Evolutionary conservation across 1,140 invertebrate genomes (phyloP).

Genomic region (Cherax quadricarinatus): DNA sequence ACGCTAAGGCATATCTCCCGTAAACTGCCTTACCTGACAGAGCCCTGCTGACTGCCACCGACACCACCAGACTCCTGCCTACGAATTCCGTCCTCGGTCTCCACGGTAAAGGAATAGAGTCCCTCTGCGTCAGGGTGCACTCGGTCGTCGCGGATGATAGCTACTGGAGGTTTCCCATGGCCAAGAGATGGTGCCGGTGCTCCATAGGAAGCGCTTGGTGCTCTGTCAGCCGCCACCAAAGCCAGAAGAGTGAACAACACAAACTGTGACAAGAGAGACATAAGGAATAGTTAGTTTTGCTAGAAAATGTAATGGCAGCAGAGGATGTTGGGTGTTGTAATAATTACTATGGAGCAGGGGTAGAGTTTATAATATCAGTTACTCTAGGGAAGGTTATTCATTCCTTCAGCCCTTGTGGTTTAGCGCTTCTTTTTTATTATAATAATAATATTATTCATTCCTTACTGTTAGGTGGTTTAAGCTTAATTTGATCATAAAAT

Average conservation of each 20-base stretch:
- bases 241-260: conserved; percentile 23
- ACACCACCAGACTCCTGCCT: conserved; percentile 43
- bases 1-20: no score
- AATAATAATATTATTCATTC: no score
- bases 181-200: not conserved
- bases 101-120: conserved; percentile 34
- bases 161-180: not conserved
- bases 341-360: no score
- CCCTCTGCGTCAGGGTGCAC: conserved; percentile 43
- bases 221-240: conserved; percentile 25
- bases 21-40: conserved; percentile 10
- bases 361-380: no score
- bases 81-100: conserved; percentile 44
- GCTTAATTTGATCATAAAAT: no score
- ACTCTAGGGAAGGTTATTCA: no score
- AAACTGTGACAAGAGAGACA: not conserved
- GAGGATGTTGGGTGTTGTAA: no score
- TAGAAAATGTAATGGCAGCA: no score
- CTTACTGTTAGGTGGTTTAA: no score
- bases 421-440: no score
- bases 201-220: not conserved
- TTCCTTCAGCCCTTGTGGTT: no score
- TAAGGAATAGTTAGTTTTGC: not conserved
- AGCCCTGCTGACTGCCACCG: conserved; percentile 42
- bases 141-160: conserved; percentile 47